phyloP scores from a whole-genome alignment of 23 tunicate genomes.

The Diplosoma virens region DNA sequence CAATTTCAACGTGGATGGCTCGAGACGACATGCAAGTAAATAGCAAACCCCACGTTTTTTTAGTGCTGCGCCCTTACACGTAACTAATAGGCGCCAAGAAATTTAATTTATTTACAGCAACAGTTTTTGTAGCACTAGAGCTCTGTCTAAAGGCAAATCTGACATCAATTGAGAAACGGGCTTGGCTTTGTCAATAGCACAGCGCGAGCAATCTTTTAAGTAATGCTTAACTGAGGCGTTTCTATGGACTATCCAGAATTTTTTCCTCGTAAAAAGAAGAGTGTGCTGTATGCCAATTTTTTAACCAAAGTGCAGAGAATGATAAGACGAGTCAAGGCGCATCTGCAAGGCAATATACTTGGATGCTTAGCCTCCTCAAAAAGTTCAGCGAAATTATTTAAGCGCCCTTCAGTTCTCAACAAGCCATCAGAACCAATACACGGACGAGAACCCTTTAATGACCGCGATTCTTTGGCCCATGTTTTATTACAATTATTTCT shows the following conservation, averaged over 20 bases:
- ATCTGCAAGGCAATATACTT: too few relatives aligned
- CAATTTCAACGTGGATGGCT: background rate
- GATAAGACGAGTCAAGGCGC: too few relatives aligned
- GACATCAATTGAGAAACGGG: background rate
- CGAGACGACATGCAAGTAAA: background rate
- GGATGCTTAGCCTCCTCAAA: too few relatives aligned
- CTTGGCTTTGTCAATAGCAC: background rate
- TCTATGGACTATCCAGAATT: background rate
- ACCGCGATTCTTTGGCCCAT: too few relatives aligned
- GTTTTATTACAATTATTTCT: too few relatives aligned
- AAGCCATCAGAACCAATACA: too few relatives aligned
- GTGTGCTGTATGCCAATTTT: too few relatives aligned
- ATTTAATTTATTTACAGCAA: background rate
- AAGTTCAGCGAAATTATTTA: too few relatives aligned
- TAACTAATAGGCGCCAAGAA: background rate
- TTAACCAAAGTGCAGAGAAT: too few relatives aligned
- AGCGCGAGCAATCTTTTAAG: background rate
- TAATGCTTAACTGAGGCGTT: background rate
- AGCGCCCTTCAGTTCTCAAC: too few relatives aligned
- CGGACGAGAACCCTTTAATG: too few relatives aligned
- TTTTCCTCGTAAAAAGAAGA: background rate
- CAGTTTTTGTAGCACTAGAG: background rate
- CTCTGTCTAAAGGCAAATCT: background rate
- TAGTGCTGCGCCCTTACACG: background rate
- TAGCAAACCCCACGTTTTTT: background rate